Evolutionary conservation across 1,140 invertebrate species (phyloP).

Genomic region (Drosophila carrolli): DNA sequence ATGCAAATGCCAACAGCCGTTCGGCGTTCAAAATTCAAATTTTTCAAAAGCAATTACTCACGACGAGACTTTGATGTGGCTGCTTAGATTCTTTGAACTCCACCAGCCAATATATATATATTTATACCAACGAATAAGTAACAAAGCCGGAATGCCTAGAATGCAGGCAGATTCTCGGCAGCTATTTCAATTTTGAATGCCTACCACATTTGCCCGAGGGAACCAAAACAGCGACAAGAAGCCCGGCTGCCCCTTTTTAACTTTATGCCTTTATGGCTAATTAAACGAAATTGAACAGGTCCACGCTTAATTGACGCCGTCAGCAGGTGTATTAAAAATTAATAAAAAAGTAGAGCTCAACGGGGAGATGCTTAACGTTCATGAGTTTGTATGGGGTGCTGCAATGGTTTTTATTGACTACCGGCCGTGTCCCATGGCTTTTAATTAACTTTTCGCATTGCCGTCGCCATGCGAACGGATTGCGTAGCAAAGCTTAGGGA

Average conservation of each 20-base stretch:
- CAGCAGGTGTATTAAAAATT: slow-evolving; percentile 55
- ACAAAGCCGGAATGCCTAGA: slow-evolving; percentile 42
- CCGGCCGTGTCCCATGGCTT: slow-evolving; percentile 32
- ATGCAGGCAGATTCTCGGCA: slow-evolving; percentile 2
- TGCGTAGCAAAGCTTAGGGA: slow-evolving; percentile 34
- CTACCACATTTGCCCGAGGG: slow-evolving; percentile 8
- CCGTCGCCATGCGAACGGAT: slow-evolving; percentile 46
- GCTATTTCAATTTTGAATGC: slow-evolving; percentile 30
- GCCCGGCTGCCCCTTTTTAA: slow-evolving; percentile 19
- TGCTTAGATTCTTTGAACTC: slow-evolving; percentile 59
- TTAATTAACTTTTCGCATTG: slow-evolving; percentile 70
- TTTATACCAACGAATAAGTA: slow-evolving; percentile 13
- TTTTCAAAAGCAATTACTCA: slow-evolving; percentile 63
- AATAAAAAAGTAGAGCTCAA: slow-evolving; percentile 23
- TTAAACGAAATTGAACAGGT: slow-evolving; percentile 55
- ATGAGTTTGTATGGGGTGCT: slow-evolving; percentile 9
- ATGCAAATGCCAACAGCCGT: slow-evolving; percentile 13
- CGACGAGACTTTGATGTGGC: slow-evolving; percentile 65
- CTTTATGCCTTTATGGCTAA: slow-evolving; percentile 39
- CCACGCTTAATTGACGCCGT: slow-evolving; percentile 39
- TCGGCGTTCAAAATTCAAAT: slow-evolving; percentile 49
- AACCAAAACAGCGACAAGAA: slow-evolving; percentile 1
- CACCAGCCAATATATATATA: slow-evolving; percentile 19
- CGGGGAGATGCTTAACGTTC: slow-evolving; percentile 1
- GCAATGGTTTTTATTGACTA: slow-evolving; percentile 59